Evolutionary conservation across 2,888 invertebrate genomes (phyloP), one percentile per base, ranked within the genome.

Genomic region (Drosophila antonietae): DNA sequence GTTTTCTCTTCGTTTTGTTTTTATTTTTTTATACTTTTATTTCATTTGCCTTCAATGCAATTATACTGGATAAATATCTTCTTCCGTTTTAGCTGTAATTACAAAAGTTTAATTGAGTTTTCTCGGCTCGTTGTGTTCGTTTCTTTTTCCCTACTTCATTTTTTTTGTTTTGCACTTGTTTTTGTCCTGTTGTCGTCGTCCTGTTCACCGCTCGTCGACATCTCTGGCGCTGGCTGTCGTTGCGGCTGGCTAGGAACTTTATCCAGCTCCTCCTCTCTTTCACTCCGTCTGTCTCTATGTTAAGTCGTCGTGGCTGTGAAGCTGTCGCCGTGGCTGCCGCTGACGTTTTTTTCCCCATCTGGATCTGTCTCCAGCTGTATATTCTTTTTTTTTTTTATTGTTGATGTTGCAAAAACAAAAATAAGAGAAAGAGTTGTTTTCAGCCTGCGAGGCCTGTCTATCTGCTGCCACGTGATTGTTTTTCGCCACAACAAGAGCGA

Each of bases 41-140:
- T 86, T 86, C 86, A 90, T 90, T 91, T 86, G 91, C 90, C 90
- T 91, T 91, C 91, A 91, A 91, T 91, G 92, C 90, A 91, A 91
- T 91, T 91, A 91, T 90, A 90, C 91, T 89, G 90, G 91, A 91
- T 91, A 91, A 91, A 91, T 91, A 91, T 91, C 92, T 92, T 91
- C 90, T 91, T 91, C 90, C 90, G 89, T 91, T 91, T 91, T 89
- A 89, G 88, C 89, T 91, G 91, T 92, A 92, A 92, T 92, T 92
- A 92, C 91, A 92, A 92, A 92, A 92, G 92, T 92, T 92, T 92
- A 92, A 92, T 92, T 92, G 92, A 91, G 91, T 92, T 92, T 92
- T 90, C 83, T 84, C 83, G 83, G 85, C 83, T 84, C 88, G 83
- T 87, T 87, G 89, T 84, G 83, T 84, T 81, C 81, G 75, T 79